Evolutionary conservation across 2,797 vertebrate species (phyloP).

Genomic region (Gymnothorax javanicus): DNA sequence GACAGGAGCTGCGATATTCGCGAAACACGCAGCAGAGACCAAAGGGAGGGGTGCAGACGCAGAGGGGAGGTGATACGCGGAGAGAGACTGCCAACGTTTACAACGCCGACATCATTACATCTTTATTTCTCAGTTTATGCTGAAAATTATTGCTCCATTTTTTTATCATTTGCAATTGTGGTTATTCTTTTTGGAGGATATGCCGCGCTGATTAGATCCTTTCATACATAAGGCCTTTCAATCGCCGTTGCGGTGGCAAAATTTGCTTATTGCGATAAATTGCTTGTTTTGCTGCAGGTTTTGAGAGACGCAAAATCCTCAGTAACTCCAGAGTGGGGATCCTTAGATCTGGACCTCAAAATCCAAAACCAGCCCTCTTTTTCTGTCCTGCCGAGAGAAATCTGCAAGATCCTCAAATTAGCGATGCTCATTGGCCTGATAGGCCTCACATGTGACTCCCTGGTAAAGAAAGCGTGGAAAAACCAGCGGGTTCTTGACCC

Average conservation of each 20-base stretch:
- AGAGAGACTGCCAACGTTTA: background rate
- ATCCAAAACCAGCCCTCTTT: too few relatives aligned
- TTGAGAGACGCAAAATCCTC: background rate
- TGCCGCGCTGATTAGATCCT: background rate
- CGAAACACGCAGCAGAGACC: conserved; percentile 71
- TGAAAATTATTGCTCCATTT: background rate
- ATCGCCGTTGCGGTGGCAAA: background rate
- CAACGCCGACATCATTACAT: background rate
- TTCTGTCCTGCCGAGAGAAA: too few relatives aligned
- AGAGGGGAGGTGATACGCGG: background rate
- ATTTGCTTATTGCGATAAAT: too few relatives aligned
- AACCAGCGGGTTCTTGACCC: too few relatives aligned
- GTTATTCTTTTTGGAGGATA: too few relatives aligned
- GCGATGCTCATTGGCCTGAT: too few relatives aligned
- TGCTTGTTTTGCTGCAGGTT: background rate
- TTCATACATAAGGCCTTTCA: background rate
- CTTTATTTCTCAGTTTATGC: background rate
- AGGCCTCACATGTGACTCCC: too few relatives aligned
- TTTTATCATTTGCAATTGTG: background rate
- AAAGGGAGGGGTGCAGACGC: background rate
- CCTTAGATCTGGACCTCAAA: too few relatives aligned
- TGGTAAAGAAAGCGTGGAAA: too few relatives aligned
- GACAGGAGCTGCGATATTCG: conserved; percentile 65
- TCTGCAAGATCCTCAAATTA: too few relatives aligned
- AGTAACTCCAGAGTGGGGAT: background rate